Conservation (phyloP, 37 sponge, comb jelly and placozoan genomes). For the Dysidea cf. avara region DNA sequence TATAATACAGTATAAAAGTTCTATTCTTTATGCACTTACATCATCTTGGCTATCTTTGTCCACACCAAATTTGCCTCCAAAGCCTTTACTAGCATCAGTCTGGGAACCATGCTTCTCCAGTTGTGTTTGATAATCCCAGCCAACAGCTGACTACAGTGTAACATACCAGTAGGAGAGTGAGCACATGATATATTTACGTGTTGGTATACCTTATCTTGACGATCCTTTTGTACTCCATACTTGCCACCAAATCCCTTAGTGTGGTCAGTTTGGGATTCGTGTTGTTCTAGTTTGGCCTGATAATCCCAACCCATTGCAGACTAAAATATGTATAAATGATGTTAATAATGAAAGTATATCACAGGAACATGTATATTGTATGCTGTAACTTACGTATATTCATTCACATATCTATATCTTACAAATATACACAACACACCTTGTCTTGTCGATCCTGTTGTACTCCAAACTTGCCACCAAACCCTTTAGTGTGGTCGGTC, state of each 20-base stretch:
- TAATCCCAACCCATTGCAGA: slow-evolving; percentile 85
- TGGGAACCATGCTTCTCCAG: slow-evolving; percentile 83
- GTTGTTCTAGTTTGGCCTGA: slow-evolving; percentile 68
- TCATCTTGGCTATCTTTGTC: slow-evolving; percentile 83
- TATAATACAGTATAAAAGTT: background rate
- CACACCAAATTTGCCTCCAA: slow-evolving; percentile 94
- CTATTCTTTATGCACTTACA: slow-evolving; percentile 12
- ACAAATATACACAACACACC: slow-evolving; percentile 21
- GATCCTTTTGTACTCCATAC: slow-evolving; percentile 91
- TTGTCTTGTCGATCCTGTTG: slow-evolving; percentile 89
- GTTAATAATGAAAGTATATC: background rate
- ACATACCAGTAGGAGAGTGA: background rate
- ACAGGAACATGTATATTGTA: too few relatives aligned
- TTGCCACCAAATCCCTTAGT: slow-evolving; percentile 89
- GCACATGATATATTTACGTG: background rate
- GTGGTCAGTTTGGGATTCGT: slow-evolving; percentile 86
- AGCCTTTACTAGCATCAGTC: slow-evolving; percentile 87
- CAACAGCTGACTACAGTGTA: slow-evolving; percentile 63
- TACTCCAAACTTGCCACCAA: slow-evolving; percentile 90
- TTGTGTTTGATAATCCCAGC: slow-evolving; percentile 77
- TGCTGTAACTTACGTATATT: background rate
- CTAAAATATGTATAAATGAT: slow-evolving; percentile 21
- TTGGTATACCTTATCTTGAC: slow-evolving; percentile 74
- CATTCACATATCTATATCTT: slow-evolving; percentile 5
- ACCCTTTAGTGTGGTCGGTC: slow-evolving; percentile 81